Evolutionary conservation across 2,797 vertebrate species (phyloP).

Genomic region (Tragelaphus oryx): DNA sequence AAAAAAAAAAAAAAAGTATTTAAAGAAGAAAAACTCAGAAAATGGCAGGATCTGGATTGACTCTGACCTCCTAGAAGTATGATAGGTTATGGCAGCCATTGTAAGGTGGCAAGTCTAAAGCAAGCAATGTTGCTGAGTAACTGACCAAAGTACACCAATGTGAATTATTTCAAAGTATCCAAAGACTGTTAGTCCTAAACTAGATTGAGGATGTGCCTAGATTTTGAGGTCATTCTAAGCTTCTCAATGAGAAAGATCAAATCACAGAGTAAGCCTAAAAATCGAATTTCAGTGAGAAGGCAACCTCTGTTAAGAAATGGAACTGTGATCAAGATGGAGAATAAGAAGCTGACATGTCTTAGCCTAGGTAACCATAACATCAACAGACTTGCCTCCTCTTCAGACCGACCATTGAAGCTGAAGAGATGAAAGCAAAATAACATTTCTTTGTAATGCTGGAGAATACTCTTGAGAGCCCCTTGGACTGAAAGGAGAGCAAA

Average conservation of each 20-base stretch:
- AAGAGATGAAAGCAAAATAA: background rate
- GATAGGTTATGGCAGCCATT: background rate
- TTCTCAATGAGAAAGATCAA: background rate
- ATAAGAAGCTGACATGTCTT: background rate
- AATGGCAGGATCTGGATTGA: background rate
- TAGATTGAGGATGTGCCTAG: background rate
- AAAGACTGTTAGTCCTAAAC: background rate
- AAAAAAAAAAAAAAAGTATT: background rate
- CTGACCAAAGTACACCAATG: background rate
- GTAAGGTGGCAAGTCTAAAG: background rate
- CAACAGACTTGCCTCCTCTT: background rate
- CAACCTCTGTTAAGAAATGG: background rate
- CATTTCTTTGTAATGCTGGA: background rate
- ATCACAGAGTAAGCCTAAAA: background rate
- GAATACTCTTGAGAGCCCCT: background rate
- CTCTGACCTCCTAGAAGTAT: background rate
- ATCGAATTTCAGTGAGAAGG: constrained; percentile 4
- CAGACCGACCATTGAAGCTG: background rate
- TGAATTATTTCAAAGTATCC: background rate
- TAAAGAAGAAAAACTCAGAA: background rate
- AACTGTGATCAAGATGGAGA: background rate
- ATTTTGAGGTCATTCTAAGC: background rate
- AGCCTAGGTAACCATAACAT: background rate
- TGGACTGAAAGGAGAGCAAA: background rate
- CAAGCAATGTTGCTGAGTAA: background rate